Evolutionary conservation across 1,140 invertebrate genomes (phyloP).

Genomic region (Euwallacea fornicatus): DNA sequence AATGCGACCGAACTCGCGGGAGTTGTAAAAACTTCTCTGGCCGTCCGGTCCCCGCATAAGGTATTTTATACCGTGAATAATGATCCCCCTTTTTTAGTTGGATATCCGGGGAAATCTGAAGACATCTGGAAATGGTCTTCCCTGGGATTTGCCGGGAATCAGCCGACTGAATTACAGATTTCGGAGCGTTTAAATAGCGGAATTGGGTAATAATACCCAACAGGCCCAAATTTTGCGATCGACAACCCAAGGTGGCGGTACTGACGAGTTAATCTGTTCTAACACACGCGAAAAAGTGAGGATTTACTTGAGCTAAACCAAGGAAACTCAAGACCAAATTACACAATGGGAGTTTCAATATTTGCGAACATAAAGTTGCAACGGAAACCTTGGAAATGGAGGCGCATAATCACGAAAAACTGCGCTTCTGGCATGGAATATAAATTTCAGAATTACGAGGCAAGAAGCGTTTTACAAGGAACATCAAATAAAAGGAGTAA

Average conservation of each 20-base stretch:
- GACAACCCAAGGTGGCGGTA: no score
- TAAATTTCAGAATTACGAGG: background rate
- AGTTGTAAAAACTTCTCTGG: slow-evolving; percentile 20
- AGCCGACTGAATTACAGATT: background rate
- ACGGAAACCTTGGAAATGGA: background rate
- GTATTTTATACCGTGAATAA: slow-evolving; percentile 24
- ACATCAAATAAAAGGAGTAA: background rate
- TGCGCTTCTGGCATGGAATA: background rate
- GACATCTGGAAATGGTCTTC: slow-evolving; percentile 6
- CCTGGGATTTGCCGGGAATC: background rate
- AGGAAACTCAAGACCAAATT: no score
- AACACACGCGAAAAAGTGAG: no score
- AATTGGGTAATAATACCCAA: no score
- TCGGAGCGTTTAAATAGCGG: no score
- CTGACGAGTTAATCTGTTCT: no score
- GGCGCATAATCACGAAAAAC: background rate
- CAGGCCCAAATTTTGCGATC: no score
- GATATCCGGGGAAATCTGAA: slow-evolving; percentile 2
- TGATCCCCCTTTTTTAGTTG: slow-evolving; percentile 8
- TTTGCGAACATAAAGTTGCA: background rate
- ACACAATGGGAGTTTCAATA: background rate
- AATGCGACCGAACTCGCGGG: slow-evolving; percentile 10
- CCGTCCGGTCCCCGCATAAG: slow-evolving; percentile 2
- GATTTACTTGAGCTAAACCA: background rate
- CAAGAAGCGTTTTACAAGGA: background rate